Evolutionary conservation across 2,113 vertebrate species (phyloP).

Genomic region (Macroglossus sobrinus): DNA sequence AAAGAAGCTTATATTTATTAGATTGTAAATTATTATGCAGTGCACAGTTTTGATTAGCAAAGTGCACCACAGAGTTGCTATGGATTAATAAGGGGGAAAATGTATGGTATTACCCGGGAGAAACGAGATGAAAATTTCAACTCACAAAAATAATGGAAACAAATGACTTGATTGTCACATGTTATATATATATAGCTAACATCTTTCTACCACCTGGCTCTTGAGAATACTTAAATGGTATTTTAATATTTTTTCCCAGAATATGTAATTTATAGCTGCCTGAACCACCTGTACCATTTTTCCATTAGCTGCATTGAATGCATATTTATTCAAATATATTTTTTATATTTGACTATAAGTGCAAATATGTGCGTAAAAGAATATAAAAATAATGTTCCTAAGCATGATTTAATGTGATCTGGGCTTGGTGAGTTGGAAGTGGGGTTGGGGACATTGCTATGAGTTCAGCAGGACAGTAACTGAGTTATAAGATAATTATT

Average conservation of each 20-base stretch:
- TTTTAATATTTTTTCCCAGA: constrained; percentile 8
- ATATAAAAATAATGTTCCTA: constrained; percentile 28
- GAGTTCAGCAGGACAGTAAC: constrained; percentile 70
- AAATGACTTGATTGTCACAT: constrained; percentile 53
- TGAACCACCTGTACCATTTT: constrained; percentile 32
- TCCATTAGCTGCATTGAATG: not conserved
- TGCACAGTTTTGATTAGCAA: constrained; percentile 61
- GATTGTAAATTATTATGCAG: constrained; percentile 58
- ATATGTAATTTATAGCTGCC: constrained; percentile 49
- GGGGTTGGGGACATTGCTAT: constrained; percentile 41
- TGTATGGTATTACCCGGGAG: constrained; percentile 52
- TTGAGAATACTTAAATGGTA: constrained; percentile 65
- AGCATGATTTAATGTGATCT: not conserved
- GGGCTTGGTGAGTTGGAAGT: constrained; percentile 33
- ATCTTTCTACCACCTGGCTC: constrained; percentile 49
- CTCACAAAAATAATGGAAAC: constrained; percentile 64
- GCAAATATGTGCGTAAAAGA: constrained; percentile 37
- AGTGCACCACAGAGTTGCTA: constrained; percentile 41
- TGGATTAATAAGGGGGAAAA: constrained; percentile 53
- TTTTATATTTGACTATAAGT: not conserved
- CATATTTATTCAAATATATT: constrained; percentile 37
- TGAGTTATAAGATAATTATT: constrained; percentile 73
- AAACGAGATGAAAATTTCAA: constrained; percentile 59
- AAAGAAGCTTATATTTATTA: constrained; percentile 46
- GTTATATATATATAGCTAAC: constrained; percentile 43